Evolutionary conservation across 2,888 invertebrate genomes (phyloP), one percentile per base, ranked within the genome.

Genomic region (Lasius fuliginosus): DNA sequence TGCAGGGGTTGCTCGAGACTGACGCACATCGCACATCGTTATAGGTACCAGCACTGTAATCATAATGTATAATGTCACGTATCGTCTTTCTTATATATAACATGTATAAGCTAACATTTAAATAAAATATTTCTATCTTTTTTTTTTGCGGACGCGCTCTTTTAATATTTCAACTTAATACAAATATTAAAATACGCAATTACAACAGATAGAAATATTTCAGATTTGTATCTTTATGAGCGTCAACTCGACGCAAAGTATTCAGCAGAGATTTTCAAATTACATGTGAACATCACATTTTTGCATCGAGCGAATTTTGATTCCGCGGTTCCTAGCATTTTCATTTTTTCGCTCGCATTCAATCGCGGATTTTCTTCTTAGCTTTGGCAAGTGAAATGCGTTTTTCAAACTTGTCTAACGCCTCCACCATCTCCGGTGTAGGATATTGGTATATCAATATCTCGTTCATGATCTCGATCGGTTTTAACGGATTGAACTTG

Each of bases 401-500:
- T 23, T 36, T 84, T 53, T 90, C 90, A 67, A 94, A 94, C 40
- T 91, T 92, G 5, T 75, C 36, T 4, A 91, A 87, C 30, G 87
- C 84, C 3, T 86, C 62, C 1, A 92, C 42, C 18, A 69, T 83
- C 56, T 92, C 92, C 2, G 23, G 15, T 3, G 40, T 46, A 5
- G 87, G 86, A 5, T 84, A 89, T 27, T 93, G 90, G 62, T 92
- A 92, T 4, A 93, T 92, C 30, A 96, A 33, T 11, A 97, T 94
- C 5, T 95, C 94, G 2, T 95, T 92, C 9, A 96, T 91, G 9
- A 97, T 93, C 92, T 97, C 97, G 4, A 89, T 58, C 0, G 95
- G 96, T 0, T 93, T 84, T 12, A 97, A 91, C 0, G 97, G 97
- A 36, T 95, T 95, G 82, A 95, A 95, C 71, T 95, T 95, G 18